A percentile compares a stretch with the other conserved stretches of the same genome.
These are phyloP conservation scores for Tetraodon nigroviridis DNA, from an alignment of 2,113 vertebrate genomes.

Conservation along the genomic window DNA sequence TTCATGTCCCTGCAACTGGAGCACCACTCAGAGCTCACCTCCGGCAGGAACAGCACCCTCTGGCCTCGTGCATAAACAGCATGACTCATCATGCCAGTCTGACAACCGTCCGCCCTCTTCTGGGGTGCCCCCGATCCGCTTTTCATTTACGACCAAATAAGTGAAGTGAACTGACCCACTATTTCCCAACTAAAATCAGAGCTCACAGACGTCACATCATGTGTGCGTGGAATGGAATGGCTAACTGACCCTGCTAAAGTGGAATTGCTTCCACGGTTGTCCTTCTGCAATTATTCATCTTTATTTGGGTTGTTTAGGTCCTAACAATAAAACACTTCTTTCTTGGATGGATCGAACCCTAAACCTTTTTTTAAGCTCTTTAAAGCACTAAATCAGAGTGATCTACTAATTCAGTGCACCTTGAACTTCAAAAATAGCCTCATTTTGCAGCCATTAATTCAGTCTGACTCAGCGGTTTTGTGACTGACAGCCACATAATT, in stretches of 20 bases:
- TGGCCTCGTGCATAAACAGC: conserved; percentile 47
- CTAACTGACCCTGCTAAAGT: conserved; percentile 46
- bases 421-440: conserved; percentile 11
- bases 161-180: conserved; percentile 60
- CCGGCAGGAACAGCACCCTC: conserved; percentile 32
- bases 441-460: conserved; percentile 11
- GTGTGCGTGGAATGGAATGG: conserved; percentile 13
- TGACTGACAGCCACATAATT: conserved; percentile 41
- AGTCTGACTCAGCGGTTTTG: conserved; percentile 39
- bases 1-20: conserved; percentile 19
- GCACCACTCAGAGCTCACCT: conserved; percentile 3
- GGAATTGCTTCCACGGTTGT: conserved; percentile 3
- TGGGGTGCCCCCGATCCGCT: conserved; percentile 12
- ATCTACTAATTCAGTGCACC: not conserved
- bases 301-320: conserved; percentile 3
- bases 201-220: conserved; percentile 24
- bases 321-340: conserved; percentile 6
- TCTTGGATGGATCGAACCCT: conserved; percentile 10
- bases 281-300: not conserved
- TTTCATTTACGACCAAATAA: conserved; percentile 12
- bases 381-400: too few relatives aligned
- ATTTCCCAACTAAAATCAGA: conserved; percentile 31
- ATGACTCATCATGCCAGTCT: conserved; percentile 50
- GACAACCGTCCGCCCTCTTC: conserved; percentile 28
- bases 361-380: too few relatives aligned